Conservation (phyloP, 2,797 vertebrate species). For the Chiroxiphia lanceolata region DNA sequence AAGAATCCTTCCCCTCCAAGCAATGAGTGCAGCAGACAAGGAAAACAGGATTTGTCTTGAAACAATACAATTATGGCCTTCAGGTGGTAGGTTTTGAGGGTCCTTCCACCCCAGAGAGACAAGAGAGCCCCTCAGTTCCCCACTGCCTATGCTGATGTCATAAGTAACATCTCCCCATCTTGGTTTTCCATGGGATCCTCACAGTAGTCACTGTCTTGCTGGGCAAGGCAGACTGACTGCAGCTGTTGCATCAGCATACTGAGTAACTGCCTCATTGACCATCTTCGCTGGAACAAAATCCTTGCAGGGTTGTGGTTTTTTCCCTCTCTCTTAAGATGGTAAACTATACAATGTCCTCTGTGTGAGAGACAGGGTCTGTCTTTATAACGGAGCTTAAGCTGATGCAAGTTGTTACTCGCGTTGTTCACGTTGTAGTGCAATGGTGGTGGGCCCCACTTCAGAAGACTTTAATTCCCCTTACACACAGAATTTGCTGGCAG, state of each 20-base stretch:
- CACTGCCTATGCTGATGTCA: not conserved
- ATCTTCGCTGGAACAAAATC: not conserved
- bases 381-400: not conserved
- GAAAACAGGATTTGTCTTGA: not conserved
- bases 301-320: not conserved
- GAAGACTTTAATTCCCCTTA: not conserved
- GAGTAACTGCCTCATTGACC: not conserved
- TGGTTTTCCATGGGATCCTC: not conserved
- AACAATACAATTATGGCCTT: not conserved
- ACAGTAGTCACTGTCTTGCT: not conserved
- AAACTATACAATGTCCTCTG: not conserved
- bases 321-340: not conserved
- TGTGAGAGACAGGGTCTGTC: not conserved
- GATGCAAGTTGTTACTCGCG: not conserved
- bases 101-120: not conserved
- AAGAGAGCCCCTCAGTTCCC: not conserved
- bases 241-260: not conserved
- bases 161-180: not conserved
- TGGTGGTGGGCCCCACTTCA: not conserved
- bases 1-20: not conserved
- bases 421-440: fast-evolving
- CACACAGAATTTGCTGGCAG: not conserved
- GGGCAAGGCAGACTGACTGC: not conserved
- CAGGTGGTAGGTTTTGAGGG: not conserved
- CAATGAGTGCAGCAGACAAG: not conserved